Evolutionary conservation across 1,140 invertebrate genomes (phyloP), one percentile per base, ranked within the genome.

Genomic region (Drosophila ohnishii): DNA sequence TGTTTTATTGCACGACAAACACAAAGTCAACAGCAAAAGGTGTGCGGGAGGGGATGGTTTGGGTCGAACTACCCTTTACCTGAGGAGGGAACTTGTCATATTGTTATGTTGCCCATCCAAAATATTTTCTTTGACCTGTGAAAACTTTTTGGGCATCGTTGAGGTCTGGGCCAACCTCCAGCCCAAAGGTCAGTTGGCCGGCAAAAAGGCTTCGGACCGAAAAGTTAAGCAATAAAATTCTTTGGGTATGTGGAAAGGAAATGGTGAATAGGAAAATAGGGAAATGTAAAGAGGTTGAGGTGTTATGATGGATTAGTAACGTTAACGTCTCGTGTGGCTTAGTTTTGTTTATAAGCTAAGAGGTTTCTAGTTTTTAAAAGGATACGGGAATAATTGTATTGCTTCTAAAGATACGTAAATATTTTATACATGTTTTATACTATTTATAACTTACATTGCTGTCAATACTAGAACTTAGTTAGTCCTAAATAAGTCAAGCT

Each of bases 71-170:
- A 19, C 61, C 63, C 34, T 14, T 13, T 13, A 8, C 65, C 65
- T 56, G 16, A 25, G 48, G 50, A 64, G 61, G 30, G 53, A 79
- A 83, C 65, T 83, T 85, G 80, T 80, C 80, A 84, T 76, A 77
- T 72, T 58, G 59, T 65, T 76, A 61, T 80, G 79, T 64, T 63
- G 63, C 47, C 42, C 37, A 71, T 32, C 48, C 63, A 58, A 84
- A 84, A 84, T 84, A 84, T 84, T 84, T 84, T 84, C 73, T 84
- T 84, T 84, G 81, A 80, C 80, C 81, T 84, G 72, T 80, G 73
- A 73, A 84, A 84, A 84, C 80, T 84, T 84, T 81, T 56, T n/a
- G 42, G 75, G 80, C 75, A 84, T 79, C 63, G 63, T 73, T 40
- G 65, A 57, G 76, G 66, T 50, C 57, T 25, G 59, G 44, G 37